phyloP scores from a whole-genome alignment of 2,113 vertebrate species.

The Cottus gobio region DNA sequence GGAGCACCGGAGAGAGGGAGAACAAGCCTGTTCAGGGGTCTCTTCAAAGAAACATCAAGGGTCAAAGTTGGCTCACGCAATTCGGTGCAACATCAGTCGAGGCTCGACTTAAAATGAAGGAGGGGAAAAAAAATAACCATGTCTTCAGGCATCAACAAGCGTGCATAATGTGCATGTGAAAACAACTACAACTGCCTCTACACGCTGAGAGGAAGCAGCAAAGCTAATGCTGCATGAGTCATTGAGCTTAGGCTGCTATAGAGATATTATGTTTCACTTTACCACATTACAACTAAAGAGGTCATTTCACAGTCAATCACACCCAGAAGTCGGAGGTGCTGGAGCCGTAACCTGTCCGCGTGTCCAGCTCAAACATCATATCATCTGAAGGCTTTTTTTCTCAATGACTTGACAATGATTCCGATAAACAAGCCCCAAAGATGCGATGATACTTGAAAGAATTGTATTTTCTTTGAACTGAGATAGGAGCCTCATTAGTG shows the following conservation, averaged over 20 bases:
- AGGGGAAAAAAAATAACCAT: slow-evolving; percentile 40
- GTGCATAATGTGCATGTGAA: slow-evolving; percentile 72
- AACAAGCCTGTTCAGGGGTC: slow-evolving; percentile 43
- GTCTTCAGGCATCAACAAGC: slow-evolving; percentile 77
- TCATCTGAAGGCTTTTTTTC: slow-evolving; percentile 38
- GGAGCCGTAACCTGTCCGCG: slow-evolving; percentile 24
- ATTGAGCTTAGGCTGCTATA: slow-evolving; percentile 62
- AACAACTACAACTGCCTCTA: slow-evolving; percentile 66
- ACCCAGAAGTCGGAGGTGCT: slow-evolving; percentile 41
- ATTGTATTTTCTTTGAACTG: slow-evolving; percentile 60
- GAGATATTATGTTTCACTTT: slow-evolving; percentile 65
- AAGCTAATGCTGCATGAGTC: slow-evolving; percentile 69
- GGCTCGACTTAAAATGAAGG: slow-evolving; percentile 49
- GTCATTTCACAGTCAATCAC: slow-evolving; percentile 68
- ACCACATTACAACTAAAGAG: slow-evolving; percentile 60
- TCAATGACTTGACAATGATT: slow-evolving; percentile 45
- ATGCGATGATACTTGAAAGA: slow-evolving; percentile 62
- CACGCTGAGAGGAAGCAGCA: slow-evolving; percentile 63
- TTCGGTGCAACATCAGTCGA: slow-evolving; percentile 64
- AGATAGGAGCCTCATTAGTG: slow-evolving; percentile 62
- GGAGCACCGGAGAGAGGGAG: slow-evolving; percentile 3
- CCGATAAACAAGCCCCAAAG: slow-evolving; percentile 61
- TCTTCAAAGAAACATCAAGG: slow-evolving; percentile 70
- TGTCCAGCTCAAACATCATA: slow-evolving; percentile 17
- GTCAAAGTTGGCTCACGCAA: slow-evolving; percentile 76